Base-by-base conservation (phyloP, 2,797 vertebrate species). In the Hydrocynus forskahlii region DNA sequence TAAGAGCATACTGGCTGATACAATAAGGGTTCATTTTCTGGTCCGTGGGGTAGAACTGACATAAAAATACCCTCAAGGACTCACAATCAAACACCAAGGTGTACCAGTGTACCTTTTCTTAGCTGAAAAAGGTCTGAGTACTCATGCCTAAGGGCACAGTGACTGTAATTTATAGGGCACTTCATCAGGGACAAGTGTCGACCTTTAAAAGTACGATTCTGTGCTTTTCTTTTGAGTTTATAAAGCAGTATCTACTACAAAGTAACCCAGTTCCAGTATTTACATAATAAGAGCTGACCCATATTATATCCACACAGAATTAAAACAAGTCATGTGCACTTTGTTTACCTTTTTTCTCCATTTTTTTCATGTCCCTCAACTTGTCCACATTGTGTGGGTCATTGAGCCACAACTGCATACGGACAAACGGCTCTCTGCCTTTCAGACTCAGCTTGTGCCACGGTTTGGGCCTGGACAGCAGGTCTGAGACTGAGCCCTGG, bases 381-480 rank as follows among this genome's bases (percentile, higher is more conserved):
- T 97, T 99, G 87, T 98, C 97, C 19, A 99, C 96, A 0, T 97
- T 99, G 88, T 98, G 97, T 1, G 98, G 96, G 88, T 99, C 98
- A 0, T 94, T 99, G 87, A 99, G 96, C 98, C 98, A 99, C 64
- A 99, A 94, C 91, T 99, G 97, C 98, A 99, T 99, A 19, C 98
- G 97, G 67, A 99, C 97, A 14, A 99, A 99, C 0, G 98, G 98
- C 91, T 99, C 98, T 75, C 98, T 92, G 83, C 98, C 98, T 88
- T 99, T 99, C 81, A 99, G 94, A 90, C 98, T 99, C 85, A 99
- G 95, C 80, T 99, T 99, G 92, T 98, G 98, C 98, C 98, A 99
- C 0, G 98, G 97, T 87, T 99, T 99, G 84, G 98, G 98, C 80
- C 98, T 94, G 70, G 98, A 99, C 48, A 99, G 95, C 90, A 99